These are phyloP conservation scores for Micrastur ruficollis DNA, from an alignment of 2,797 vertebrate genomes.

Conservation along the genomic window DNA sequence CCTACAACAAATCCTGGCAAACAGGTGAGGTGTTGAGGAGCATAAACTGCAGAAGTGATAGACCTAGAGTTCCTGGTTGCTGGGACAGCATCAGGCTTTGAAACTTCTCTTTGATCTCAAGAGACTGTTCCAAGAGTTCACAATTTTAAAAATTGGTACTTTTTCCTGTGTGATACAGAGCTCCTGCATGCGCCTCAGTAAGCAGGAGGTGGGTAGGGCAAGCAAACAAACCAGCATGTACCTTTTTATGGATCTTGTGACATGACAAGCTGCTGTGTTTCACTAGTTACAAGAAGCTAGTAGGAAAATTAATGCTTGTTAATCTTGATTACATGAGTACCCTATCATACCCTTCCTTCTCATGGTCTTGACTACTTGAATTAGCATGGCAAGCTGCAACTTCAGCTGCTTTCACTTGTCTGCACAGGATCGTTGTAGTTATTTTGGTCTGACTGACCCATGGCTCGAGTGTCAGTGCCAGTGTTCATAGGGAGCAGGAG, in stretches of 20 bases:
- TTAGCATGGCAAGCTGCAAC: background rate
- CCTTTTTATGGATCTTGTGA: background rate
- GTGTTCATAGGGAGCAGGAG: background rate
- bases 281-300: background rate
- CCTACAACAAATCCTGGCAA: background rate
- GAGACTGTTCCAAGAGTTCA: background rate
- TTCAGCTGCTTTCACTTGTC: background rate
- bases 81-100: background rate
- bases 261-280: background rate
- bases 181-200: background rate
- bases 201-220: background rate
- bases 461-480: background rate
- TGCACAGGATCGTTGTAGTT: accelerated
- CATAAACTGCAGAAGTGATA: no score
- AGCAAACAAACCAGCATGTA: background rate
- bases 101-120: background rate
- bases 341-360: background rate
- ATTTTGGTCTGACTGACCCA: background rate
- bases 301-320: background rate
- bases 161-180: background rate
- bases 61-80: background rate
- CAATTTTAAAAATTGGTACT: background rate
- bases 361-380: background rate
- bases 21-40: background rate
- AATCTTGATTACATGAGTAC: background rate